Conservation (phyloP, 2,888 invertebrate genomes). For the Troilus luridus region DNA sequence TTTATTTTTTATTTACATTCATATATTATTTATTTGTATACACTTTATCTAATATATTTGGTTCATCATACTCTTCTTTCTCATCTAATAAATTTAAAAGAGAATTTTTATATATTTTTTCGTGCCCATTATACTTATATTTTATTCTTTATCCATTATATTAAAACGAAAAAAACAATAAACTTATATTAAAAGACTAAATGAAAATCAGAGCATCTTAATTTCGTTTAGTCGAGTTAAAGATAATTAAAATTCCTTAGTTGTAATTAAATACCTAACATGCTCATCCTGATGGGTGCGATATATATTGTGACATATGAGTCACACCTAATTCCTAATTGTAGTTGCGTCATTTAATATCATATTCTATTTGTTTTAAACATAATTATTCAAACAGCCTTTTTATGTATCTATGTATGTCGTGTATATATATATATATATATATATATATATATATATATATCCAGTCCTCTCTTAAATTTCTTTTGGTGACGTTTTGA, state of each 20-base stretch:
- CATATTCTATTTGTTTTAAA: background rate
- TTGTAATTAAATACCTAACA: slow-evolving; percentile 1
- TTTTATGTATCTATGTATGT: background rate
- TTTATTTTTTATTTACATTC: too few species aligned
- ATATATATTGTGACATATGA: background rate
- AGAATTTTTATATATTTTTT: background rate
- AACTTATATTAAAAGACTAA: background rate
- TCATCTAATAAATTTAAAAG: background rate
- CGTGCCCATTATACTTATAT: background rate
- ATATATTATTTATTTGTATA: too few species aligned
- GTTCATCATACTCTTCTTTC: too few species aligned
- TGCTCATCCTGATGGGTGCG: background rate
- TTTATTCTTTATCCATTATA: background rate
- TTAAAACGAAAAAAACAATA: too few species aligned
- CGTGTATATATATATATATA: too few species aligned
- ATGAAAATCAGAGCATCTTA: background rate
- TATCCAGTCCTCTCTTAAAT: too few species aligned
- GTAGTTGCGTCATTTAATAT: background rate
- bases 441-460: too few species aligned
- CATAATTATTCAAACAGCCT: background rate
- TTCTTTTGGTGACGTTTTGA: too few species aligned
- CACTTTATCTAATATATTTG: too few species aligned
- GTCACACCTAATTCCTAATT: background rate
- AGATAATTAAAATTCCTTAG: slow-evolving; percentile 7
- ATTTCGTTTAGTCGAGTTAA: background rate